phyloP scores from a whole-genome alignment of 2,113 vertebrate species.

The Dromaius novaehollandiae region DNA sequence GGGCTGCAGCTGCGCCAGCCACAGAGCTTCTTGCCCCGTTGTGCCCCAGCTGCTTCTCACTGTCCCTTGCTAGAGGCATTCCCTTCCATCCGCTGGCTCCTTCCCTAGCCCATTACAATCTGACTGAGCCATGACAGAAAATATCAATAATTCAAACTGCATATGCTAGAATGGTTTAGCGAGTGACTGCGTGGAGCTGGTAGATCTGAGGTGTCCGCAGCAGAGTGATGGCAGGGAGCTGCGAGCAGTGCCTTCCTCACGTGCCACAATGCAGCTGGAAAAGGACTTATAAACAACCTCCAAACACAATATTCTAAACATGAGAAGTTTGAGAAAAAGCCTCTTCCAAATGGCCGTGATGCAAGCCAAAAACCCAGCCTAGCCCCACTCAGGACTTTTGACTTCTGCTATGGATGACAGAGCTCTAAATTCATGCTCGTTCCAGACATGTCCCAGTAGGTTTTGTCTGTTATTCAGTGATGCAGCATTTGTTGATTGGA shows the following conservation, averaged over 20 bases:
- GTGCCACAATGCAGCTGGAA: not conserved
- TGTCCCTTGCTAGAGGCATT: not conserved
- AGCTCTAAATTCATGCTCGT: not conserved
- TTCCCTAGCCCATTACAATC: not conserved
- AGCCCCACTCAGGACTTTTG: not conserved
- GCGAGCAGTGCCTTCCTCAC: not conserved
- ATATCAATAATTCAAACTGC: not conserved
- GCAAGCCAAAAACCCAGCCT: not conserved
- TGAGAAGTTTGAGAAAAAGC: not conserved
- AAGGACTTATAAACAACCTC: not conserved
- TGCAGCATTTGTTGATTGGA: not conserved
- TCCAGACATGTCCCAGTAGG: not conserved
- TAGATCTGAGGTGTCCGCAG: not conserved
- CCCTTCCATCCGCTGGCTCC: not conserved
- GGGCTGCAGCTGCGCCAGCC: not conserved
- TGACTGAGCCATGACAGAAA: not conserved
- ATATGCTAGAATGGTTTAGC: not conserved
- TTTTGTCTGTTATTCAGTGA: not conserved
- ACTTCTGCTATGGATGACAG: not conserved
- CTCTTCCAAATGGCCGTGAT: not conserved
- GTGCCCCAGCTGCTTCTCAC: not conserved
- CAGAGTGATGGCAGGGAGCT: no score
- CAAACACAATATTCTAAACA: not conserved
- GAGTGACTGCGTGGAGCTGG: not conserved
- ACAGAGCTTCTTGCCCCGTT: not conserved